Base-by-base conservation (phyloP, 2,113 vertebrate genomes). In the Ursus arctos region DNA sequence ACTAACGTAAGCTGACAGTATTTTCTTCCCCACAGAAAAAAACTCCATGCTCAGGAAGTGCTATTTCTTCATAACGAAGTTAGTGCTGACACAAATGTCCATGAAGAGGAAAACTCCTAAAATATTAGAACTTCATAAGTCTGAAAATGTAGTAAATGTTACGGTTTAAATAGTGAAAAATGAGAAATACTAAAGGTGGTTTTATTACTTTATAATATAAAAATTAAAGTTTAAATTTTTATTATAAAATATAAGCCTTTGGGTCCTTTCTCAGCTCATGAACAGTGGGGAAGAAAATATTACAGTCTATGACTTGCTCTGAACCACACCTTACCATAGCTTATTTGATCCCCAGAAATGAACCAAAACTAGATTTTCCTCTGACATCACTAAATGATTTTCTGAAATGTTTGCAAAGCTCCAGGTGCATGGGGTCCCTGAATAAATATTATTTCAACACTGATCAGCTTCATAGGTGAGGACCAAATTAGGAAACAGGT, bases 361-460 rank as follows among this genome's bases (percentile, higher is more conserved):
- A 86, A 92, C 26, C 26, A 33, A 59, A 92, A 82, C 21, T 76
- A 21, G 6, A 31, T 7, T 87, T 93, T 94, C 47, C 19, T 90
- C 51, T 72, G 47, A 93, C 7, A 91, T 74, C n/a, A 91, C 65
- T 69, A 71, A 65, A 94, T 65, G 40, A 40, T 74, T 96, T 92
- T 89, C 87, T 97, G 36, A 71, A 74, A 49, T 93, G 47, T 97
- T 96, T 93, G 59, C 49, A 74, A 87, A 93, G n/a, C 84, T 83
- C 69, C 96, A 95, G 94, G 92, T 97, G 92, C 65, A 63, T 55
- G 15, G 72, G 28, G 92, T 53, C 65, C n/a, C 84, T 72, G 80
- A 94, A 87, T 96, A 97, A 98, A 98, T 95, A 95, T 93, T 92
- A 97, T 96, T 55, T 63, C 90, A 97, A 96, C 90, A 92, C 72